These are phyloP conservation scores for Aphelenchoides bicaudatus DNA, from an alignment of 2,888 invertebrate species.

Conservation along the genomic window DNA sequence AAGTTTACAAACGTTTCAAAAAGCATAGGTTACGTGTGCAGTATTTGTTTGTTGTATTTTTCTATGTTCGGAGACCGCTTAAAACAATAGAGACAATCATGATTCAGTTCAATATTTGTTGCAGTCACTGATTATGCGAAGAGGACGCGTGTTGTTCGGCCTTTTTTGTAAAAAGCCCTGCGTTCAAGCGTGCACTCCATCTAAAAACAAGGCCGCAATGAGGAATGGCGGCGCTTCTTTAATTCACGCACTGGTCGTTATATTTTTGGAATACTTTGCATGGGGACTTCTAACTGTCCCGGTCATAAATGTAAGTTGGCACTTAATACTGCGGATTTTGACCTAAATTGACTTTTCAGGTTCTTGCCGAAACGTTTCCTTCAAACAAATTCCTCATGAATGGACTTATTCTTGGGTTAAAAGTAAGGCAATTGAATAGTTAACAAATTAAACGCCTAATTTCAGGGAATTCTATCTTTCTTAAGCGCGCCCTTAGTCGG, in stretches of 20 bases:
- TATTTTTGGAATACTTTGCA: constrained; percentile 98
- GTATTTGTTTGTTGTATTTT: too few species aligned
- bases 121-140: constrained; percentile 20
- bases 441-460: constrained; percentile 23
- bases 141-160: constrained; percentile 16
- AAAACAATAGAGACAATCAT: too few species aligned
- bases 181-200: constrained; percentile 8
- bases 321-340: too few species aligned
- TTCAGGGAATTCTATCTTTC: constrained; percentile 86
- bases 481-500: constrained; percentile 94
- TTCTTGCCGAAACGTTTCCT: constrained; percentile 93
- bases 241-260: constrained; percentile 96
- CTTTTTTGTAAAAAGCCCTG: constrained; percentile 22
- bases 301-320: constrained; percentile 74
- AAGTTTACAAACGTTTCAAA: too few species aligned
- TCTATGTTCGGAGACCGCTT: too few species aligned
- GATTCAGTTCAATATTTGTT: background rate
- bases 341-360: constrained; percentile 65
- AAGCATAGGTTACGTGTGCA: too few species aligned
- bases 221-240: constrained; percentile 73
- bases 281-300: constrained; percentile 99
- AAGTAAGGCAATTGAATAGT: constrained; percentile 65
- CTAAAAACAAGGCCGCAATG: constrained; percentile 13
- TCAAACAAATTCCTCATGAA: constrained; percentile 99
- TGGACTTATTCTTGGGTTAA: constrained; percentile 96